phyloP scores from a whole-genome alignment of 2,888 invertebrate genomes.

The Entomobrya proxima region DNA sequence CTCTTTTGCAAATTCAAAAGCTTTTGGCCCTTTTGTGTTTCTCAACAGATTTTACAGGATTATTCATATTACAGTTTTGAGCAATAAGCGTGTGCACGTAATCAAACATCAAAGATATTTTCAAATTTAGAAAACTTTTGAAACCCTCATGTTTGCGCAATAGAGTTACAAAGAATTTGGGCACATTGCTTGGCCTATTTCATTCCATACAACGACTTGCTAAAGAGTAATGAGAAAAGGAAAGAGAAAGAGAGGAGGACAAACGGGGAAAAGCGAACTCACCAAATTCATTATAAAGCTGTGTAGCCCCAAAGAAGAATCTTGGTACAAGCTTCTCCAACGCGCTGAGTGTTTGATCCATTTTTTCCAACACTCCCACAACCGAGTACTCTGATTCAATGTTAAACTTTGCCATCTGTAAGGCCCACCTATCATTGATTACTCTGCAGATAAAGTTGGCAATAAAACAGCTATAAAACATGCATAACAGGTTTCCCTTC shows the following conservation, averaged over 20 bases:
- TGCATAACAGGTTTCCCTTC: slow-evolving; percentile 24
- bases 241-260: not conserved
- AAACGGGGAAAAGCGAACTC: slow-evolving; percentile 76
- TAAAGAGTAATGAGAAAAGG: not conserved
- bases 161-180: no score
- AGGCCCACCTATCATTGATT: slow-evolving; percentile 88
- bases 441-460: slow-evolving; percentile 80
- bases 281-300: slow-evolving; percentile 85
- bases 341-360: slow-evolving; percentile 89
- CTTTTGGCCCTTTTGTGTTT: no score
- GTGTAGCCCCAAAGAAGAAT: slow-evolving; percentile 87
- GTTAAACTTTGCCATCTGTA: slow-evolving; percentile 89
- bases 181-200: no score
- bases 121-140: no score
- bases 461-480: slow-evolving; percentile 57
- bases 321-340: slow-evolving; percentile 89
- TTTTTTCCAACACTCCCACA: slow-evolving; percentile 91
- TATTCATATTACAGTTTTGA: no score
- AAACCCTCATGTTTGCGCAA: no score
- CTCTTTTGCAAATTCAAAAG: no score
- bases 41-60: no score
- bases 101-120: no score
- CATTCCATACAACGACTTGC: no score
- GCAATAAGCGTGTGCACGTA: no score
- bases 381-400: slow-evolving; percentile 92